phyloP scores from a whole-genome alignment of 2,888 invertebrate species.

The Cosmia trapezina region DNA sequence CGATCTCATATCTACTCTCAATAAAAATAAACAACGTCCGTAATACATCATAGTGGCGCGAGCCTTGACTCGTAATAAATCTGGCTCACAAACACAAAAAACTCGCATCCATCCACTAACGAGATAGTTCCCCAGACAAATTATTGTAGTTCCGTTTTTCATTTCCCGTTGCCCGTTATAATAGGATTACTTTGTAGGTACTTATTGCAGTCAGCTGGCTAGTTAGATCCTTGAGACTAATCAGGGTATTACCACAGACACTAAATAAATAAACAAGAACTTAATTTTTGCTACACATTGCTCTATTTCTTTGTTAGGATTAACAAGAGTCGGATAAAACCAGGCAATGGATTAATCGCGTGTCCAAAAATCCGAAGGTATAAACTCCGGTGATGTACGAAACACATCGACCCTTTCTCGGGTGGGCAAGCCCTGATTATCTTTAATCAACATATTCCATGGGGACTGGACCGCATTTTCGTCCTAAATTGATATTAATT shows the following conservation, averaged over 20 bases:
- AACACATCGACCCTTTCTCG: conserved; percentile 44
- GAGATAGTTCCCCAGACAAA: conserved; percentile 60
- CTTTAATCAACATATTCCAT: conserved; percentile 62
- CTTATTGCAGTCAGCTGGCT: conserved; percentile 44
- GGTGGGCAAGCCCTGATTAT: conserved; percentile 58
- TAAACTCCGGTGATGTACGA: conserved; percentile 21
- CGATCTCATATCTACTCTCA: background rate
- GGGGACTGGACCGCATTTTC: conserved; percentile 59
- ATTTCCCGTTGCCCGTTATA: conserved; percentile 39
- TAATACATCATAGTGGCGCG: conserved; percentile 38
- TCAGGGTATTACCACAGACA: conserved; percentile 16
- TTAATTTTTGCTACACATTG: background rate
- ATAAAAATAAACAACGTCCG: conserved; percentile 23
- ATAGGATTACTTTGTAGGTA: conserved; percentile 48
- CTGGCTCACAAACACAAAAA: conserved; percentile 49
- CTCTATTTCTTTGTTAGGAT: background rate
- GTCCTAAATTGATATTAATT: conserved; percentile 66
- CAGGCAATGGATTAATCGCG: conserved; percentile 26
- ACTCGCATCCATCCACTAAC: conserved; percentile 37
- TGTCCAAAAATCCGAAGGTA: conserved; percentile 24
- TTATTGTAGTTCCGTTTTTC: conserved; percentile 48
- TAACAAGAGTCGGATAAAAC: background rate
- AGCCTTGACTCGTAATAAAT: conserved; percentile 49
- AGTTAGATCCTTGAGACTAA: conserved; percentile 25
- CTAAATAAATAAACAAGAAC: conserved; percentile 6